Base-by-base conservation (phyloP, 1,140 invertebrate species). In the Nautilus pompilius region DNA sequence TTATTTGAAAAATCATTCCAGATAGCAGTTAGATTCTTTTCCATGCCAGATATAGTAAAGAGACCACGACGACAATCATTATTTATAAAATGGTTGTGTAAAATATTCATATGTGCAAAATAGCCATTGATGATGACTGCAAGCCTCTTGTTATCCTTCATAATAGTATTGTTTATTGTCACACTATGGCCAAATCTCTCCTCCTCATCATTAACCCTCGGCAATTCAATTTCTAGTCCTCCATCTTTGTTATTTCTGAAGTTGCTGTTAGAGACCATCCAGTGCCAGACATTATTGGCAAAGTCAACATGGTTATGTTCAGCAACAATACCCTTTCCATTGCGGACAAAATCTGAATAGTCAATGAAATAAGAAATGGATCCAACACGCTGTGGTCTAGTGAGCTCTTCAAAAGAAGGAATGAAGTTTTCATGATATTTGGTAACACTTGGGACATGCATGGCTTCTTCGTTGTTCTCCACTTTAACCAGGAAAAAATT, bases 41-140 rank as follows among this genome's bases (percentile, higher is more conserved):
- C 98, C 95, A 98, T 99, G 17, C 98, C 97, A 59, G 88, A 85
- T 4, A 99, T 85, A 0, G 90, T 88, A 2, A 99, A 86, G 17
- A 99, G 80, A 0, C 96, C 93, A n/a, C 81, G 85, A 60, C 89
- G 88, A 72, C 95, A 98, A 5, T 83, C 82, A 76, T 99, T 99
- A 34, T 91, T 88, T 1, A 88, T 86, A 75, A 99, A 97, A 10
- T 87, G 83, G 78, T 95, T 98, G 60, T 88, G 87, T 0, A 91
- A 90, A 46, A 99, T 89, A 48, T 85, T 87, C 0, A 89, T 81
- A 65, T 84, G 79, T 0, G 94, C 89, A 82, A 93, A 99, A 82
- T 98, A 96, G 0, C 97, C 98, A 67, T 90, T 90, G 13, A 84
- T 61, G 36, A 67, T 71, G 60, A 79, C 82, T 22, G 65, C 75